Percentiles rank a stretch among this genome's conserved stretches.
phyloP scores from a whole-genome alignment of 2,888 invertebrate species.

The Campaea margaritaria region DNA sequence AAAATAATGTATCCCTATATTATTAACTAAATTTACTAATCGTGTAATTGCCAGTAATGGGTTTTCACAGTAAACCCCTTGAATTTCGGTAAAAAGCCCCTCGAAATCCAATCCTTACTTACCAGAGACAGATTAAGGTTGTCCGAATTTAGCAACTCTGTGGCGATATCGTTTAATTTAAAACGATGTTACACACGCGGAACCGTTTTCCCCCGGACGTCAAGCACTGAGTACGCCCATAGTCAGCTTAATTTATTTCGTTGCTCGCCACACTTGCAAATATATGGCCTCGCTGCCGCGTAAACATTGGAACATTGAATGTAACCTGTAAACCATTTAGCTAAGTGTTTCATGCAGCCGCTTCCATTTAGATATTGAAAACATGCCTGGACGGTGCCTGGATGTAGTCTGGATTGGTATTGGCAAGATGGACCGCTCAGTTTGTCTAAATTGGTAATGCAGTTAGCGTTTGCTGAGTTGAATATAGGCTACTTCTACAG shows the following conservation, averaged over 20 bases:
- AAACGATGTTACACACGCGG: too few relatives aligned
- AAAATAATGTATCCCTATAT: too few relatives aligned
- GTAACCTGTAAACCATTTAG: slow-evolving; percentile 68
- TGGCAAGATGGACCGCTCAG: slow-evolving; percentile 22
- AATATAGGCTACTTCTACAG: too few relatives aligned
- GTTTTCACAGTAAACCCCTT: too few relatives aligned
- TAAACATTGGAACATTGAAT: slow-evolving; percentile 51
- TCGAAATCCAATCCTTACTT: too few relatives aligned
- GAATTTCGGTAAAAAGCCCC: too few relatives aligned
- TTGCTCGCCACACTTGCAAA: slow-evolving; percentile 31
- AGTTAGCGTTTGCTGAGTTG: slow-evolving; percentile 6
- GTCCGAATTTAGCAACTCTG: too few relatives aligned
- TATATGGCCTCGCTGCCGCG: slow-evolving; percentile 40
- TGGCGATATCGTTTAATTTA: too few relatives aligned
- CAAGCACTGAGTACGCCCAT: slow-evolving; percentile 18
- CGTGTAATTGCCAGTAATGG: too few relatives aligned
- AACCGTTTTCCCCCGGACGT: not conserved
- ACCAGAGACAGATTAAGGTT: too few relatives aligned
- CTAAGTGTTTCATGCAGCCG: slow-evolving; percentile 72
- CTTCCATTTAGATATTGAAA: slow-evolving; percentile 74
- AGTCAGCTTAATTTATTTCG: slow-evolving; percentile 37
- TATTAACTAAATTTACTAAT: too few relatives aligned
- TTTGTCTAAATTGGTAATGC: slow-evolving; percentile 18
- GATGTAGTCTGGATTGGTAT: slow-evolving; percentile 45
- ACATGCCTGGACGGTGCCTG: slow-evolving; percentile 55